These are phyloP conservation scores for Lepidocolaptes lacrymiger DNA, from an alignment of 2,797 vertebrate species.

Conservation along the genomic window DNA sequence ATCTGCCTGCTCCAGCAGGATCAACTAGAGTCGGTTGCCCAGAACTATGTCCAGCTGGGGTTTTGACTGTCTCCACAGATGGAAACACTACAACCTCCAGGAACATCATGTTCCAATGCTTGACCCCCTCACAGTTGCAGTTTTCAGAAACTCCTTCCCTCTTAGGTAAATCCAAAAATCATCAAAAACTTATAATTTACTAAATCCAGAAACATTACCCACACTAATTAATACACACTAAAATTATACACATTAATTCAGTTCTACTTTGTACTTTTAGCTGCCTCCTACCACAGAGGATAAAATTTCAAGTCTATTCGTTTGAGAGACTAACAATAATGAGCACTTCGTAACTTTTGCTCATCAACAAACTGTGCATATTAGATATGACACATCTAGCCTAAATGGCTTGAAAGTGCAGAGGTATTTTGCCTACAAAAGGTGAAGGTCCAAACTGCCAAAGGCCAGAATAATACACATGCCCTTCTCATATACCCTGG, in stretches of 20 bases:
- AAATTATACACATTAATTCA: neutral
- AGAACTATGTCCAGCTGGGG: neutral
- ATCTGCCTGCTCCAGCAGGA: neutral
- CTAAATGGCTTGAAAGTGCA: neutral
- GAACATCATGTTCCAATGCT: neutral
- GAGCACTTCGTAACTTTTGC: neutral
- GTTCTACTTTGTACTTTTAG: neutral
- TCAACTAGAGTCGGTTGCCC: neutral
- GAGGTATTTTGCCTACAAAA: neutral
- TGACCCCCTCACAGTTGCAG: neutral
- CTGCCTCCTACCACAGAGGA: neutral
- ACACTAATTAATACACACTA: neutral
- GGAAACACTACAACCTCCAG: neutral
- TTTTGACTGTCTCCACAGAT: neutral
- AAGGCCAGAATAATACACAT: conserved; percentile 37
- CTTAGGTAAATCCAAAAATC: neutral
- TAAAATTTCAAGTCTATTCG: neutral
- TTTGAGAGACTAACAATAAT: neutral
- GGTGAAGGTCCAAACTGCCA: neutral
- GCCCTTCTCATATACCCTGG: neutral
- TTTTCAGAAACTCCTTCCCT: neutral
- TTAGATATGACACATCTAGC: neutral
- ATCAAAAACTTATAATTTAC: neutral
- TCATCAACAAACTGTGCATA: neutral
- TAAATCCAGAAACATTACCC: neutral